Percentiles rank a stretch among this genome's conserved stretches.
Evolutionary conservation across 2,113 vertebrate genomes (phyloP).

Genomic region (Sinosuthora webbiana): DNA sequence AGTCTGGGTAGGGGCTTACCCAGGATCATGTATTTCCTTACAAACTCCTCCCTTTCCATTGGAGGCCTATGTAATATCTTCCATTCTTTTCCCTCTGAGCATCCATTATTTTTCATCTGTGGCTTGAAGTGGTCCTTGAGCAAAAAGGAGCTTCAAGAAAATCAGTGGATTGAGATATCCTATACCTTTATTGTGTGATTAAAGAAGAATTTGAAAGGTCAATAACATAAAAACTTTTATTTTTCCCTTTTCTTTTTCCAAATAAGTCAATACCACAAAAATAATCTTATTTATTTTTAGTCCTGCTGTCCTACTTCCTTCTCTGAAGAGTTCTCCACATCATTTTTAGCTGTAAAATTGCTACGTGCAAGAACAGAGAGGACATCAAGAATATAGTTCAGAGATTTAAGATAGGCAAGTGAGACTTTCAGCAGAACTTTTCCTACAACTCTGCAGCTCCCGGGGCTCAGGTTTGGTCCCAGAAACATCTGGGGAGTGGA

Average conservation of each 20-base stretch:
- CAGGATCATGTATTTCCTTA: neutral
- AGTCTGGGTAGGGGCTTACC: neutral
- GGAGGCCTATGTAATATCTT: neutral
- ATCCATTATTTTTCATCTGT: neutral
- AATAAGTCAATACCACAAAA: neutral
- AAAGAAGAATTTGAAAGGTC: neutral
- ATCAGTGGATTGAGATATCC: neutral
- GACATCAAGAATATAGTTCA: neutral
- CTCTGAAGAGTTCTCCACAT: neutral
- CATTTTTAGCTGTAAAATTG: neutral
- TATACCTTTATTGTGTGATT: neutral
- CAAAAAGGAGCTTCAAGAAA: neutral
- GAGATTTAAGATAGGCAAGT: neutral
- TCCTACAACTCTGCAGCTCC: neutral
- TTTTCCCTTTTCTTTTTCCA: neutral
- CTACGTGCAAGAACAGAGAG: neutral
- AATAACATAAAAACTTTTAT: neutral
- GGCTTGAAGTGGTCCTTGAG: neutral
- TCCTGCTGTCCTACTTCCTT: neutral
- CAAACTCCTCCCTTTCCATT: neutral
- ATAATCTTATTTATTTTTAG: neutral
- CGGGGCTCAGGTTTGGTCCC: accelerated
- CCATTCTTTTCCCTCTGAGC: neutral
- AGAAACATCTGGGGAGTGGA: neutral
- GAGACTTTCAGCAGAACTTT: neutral